phyloP scores from a whole-genome alignment of 2,797 vertebrate genomes.

The Nannoperca australis region DNA sequence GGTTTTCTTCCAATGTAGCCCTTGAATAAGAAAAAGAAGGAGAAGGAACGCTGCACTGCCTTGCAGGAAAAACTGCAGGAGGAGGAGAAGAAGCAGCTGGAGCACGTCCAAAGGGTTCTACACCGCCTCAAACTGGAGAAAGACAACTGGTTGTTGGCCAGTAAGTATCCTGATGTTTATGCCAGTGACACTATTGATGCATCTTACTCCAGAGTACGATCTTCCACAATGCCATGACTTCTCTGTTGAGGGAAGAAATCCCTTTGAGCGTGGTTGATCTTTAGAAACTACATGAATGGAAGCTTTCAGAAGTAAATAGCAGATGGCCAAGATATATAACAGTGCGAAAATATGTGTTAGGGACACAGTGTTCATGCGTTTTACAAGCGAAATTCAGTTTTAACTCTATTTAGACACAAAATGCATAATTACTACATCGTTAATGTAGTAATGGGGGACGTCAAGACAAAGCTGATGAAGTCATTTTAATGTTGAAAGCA shows the following conservation, averaged over 20 bases:
- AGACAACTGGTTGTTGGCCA: conserved; percentile 98
- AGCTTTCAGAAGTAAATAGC: not conserved
- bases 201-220: not conserved
- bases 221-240: not conserved
- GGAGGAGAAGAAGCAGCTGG: conserved; percentile 97
- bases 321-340: not conserved
- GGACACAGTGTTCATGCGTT: not conserved
- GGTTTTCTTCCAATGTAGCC: conserved; percentile 82
- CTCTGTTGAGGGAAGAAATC: not conserved
- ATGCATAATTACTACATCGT: too few relatives aligned
- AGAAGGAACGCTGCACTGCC: conserved; percentile 98
- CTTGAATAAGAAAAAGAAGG: conserved; percentile 98
- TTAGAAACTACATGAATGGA: not conserved
- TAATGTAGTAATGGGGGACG: not conserved
- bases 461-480: not conserved
- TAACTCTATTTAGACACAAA: not conserved
- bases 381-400: not conserved
- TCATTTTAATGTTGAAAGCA: not conserved
- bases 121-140: conserved; percentile 98
- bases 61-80: conserved; percentile 98
- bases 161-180: conserved; percentile 83
- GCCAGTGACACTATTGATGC: not conserved
- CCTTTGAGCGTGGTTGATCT: not conserved
- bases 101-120: conserved; percentile 95
- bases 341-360: not conserved